Conservation (phyloP, 2,888 invertebrate species). For the Isotomurus palustris region DNA sequence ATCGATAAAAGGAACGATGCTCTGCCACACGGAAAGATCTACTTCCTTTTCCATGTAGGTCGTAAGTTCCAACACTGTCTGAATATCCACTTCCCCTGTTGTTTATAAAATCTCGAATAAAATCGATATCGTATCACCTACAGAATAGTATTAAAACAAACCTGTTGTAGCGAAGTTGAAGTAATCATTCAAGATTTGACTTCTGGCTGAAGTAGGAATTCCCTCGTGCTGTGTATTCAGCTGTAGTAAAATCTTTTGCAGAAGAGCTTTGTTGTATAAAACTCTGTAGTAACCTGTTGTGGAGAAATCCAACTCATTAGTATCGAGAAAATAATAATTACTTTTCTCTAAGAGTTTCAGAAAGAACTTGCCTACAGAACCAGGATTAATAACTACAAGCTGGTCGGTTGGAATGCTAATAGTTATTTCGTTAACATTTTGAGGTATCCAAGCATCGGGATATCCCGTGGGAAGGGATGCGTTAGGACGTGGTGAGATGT, state of each 20-base stretch:
- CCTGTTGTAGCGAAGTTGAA: conserved; percentile 26
- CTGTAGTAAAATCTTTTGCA: conserved; percentile 5
- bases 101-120: neutral
- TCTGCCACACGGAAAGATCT: conserved; percentile 1
- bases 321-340: too few relatives aligned
- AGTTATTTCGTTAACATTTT: conserved; percentile 4
- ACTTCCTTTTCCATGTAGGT: neutral
- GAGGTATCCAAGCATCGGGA: conserved; percentile 35
- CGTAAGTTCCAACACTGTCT: neutral
- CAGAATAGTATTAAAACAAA: conserved; percentile 5
- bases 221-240: conserved; percentile 11
- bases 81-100: neutral
- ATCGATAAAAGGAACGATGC: neutral
- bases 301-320: neutral
- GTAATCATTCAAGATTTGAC: conserved; percentile 32
- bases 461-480: conserved; percentile 14
- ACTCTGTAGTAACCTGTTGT: conserved; percentile 27
- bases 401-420: conserved; percentile 17
- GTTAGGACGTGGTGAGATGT: conserved; percentile 13
- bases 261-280: conserved; percentile 10
- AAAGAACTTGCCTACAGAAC: conserved; percentile 18
- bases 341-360: too few relatives aligned
- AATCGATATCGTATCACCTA: neutral
- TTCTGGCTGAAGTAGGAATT: conserved; percentile 18
- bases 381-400: conserved; percentile 29